Percentiles rank a stretch among this genome's conserved stretches.
Evolutionary conservation across 1,140 invertebrate species (phyloP).

Genomic region (Liolophura sinensis): DNA sequence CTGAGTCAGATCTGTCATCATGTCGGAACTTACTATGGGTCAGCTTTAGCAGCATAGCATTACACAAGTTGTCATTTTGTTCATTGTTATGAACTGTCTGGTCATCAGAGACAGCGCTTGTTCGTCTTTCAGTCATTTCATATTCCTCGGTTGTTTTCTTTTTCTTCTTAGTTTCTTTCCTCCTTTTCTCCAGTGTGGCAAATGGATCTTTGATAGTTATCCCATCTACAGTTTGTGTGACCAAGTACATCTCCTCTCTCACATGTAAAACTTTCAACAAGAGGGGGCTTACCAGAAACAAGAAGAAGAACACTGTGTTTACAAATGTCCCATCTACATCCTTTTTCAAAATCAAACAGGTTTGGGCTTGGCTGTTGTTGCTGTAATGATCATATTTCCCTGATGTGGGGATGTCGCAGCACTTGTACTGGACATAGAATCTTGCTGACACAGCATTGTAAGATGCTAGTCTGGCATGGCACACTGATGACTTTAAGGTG

Average conservation of each 20-base stretch:
- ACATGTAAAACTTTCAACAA: neutral
- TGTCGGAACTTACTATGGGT: no score
- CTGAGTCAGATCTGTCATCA: no score
- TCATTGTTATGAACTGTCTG: neutral
- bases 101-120: neutral
- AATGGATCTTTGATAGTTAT: neutral
- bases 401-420: conserved; percentile 5
- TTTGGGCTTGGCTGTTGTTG: neutral
- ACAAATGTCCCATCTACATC: conserved; percentile 1
- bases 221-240: neutral
- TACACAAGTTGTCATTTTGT: no score
- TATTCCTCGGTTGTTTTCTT: neutral
- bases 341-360: neutral
- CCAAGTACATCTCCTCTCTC: conserved; percentile 3
- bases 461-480: conserved; percentile 8
- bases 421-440: conserved; percentile 8
- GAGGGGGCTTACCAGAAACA: conserved; percentile 10
- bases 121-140: neutral
- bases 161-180: neutral
- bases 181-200: neutral
- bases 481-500: conserved; percentile 5
- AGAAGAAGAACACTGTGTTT: neutral
- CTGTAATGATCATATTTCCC: neutral
- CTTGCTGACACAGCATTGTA: neutral
- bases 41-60: no score